Base-by-base conservation (phyloP, 2,888 invertebrate genomes). In the Lasioglossum lativentre region DNA sequence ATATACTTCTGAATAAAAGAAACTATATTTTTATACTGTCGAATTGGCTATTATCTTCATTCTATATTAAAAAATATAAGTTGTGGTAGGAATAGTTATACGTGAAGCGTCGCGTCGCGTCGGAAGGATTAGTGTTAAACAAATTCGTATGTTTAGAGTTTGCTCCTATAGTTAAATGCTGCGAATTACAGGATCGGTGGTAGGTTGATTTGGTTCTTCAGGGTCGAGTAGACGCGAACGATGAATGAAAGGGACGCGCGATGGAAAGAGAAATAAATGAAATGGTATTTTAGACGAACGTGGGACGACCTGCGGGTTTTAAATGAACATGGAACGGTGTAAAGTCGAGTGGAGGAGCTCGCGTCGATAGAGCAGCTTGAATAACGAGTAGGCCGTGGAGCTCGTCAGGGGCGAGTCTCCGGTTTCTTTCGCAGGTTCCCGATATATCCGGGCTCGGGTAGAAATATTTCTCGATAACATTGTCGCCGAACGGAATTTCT, bases 381-480 rank as follows among this genome's bases (percentile, higher is more conserved):
- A 70, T 70, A 40, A 70, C 38, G 40, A 40, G n/a, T 23, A 70
- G 34, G 40, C 70, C 40, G 38, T 2, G 40, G 38, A n/a, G n/a
- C 38, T 40, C 40, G 70, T 40, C 70, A 38, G 40, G 23, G 70
- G 4, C 70, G 70, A 38, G 70, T 70, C 40, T 38, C 23, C 70
- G 70, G 70, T 70, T 70, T 70, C 34, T 40, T 70, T n/a, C 38
- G n/a, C n/a, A 14, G 40, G 40, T 40, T 40, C 40, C n/a, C 70
- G 56, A 56, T 47, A 47, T 68, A 70, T 73, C 70, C 72, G 40
- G 34, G 70, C 47, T 52, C 16, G 66, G 75, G 66, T 66, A 63
- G 75, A 80, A 80, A 80, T 84, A 80, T 86, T 86, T 81, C 86
- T 78, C 76, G 78, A 86, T 86, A 86, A 85, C 75, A 86, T 85